These are phyloP conservation scores for Acrobasis repandana DNA, from an alignment of 2,888 invertebrate species.

Conservation along the genomic window DNA sequence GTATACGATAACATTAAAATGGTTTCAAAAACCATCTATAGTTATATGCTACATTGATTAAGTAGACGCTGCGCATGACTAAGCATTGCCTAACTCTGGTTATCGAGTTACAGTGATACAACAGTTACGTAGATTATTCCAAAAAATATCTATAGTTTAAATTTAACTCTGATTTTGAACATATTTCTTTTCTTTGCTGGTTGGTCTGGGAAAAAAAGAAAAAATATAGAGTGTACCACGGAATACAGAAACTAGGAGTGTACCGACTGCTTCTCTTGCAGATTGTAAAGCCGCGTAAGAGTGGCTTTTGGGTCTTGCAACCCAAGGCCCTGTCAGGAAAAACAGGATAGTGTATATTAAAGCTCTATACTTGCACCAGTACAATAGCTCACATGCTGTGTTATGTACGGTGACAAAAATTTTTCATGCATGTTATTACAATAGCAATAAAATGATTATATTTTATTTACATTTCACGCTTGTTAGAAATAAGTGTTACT, in stretches of 20 bases:
- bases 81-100: not conserved
- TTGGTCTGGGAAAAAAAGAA: no score
- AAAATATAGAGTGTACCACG: no score
- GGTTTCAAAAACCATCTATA: not conserved
- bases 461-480: not conserved
- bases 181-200: no score
- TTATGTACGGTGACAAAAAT: not conserved
- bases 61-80: constrained; percentile 1
- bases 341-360: no score
- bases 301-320: no score
- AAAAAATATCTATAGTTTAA: not conserved
- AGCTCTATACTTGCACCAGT: no score
- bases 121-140: constrained; percentile 1
- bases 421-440: not conserved
- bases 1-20: not conserved
- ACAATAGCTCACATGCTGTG: not conserved
- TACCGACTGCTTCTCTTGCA: no score
- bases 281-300: no score
- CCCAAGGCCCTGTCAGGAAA: no score
- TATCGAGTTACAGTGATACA: not conserved
- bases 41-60: constrained; percentile 6
- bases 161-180: no score
- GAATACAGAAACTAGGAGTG: no score
- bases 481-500: not conserved
- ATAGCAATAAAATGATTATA: not conserved